Evolutionary conservation across 23 tunicate species (phyloP).

Genomic region (Trididemnum nubilum): DNA sequence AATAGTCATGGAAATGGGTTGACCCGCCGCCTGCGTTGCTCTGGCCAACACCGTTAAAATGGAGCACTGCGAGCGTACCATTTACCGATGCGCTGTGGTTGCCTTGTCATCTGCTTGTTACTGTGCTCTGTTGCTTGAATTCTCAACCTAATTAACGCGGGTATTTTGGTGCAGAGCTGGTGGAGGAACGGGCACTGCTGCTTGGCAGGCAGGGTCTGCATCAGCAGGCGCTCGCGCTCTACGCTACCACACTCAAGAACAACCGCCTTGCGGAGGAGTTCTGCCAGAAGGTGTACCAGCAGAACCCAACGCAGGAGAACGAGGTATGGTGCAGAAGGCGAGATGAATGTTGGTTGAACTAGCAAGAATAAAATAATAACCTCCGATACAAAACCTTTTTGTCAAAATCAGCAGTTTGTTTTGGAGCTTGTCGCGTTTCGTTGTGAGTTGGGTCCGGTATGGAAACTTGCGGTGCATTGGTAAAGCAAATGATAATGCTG

Average conservation of each 20-base stretch:
- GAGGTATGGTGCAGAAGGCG: constrained; percentile 64
- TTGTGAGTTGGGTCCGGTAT: no score
- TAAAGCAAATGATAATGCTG: no score
- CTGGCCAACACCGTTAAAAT: no score
- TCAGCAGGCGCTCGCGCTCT: constrained; percentile 80
- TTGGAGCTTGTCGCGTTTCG: no score
- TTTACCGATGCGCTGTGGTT: background rate
- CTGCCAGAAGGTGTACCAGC: constrained; percentile 63
- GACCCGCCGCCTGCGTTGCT: no score
- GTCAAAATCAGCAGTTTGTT: no score
- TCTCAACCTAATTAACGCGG: background rate
- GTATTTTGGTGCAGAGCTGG: constrained; percentile 41
- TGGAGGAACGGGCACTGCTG: constrained; percentile 77
- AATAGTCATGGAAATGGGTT: no score
- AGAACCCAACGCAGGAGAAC: constrained; percentile 48
- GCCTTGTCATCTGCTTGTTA: background rate
- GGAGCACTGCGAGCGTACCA: no score
- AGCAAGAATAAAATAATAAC: no score
- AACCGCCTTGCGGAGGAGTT: constrained; percentile 68
- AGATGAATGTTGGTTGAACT: no score
- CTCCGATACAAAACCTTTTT: no score
- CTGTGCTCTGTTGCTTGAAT: constrained; percentile 15
- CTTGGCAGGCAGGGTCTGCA: constrained; percentile 73
- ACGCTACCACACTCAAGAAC: constrained; percentile 52
- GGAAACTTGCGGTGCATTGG: no score